Conservation (phyloP, 2,113 vertebrate species). For the Sylvia atricapilla region DNA sequence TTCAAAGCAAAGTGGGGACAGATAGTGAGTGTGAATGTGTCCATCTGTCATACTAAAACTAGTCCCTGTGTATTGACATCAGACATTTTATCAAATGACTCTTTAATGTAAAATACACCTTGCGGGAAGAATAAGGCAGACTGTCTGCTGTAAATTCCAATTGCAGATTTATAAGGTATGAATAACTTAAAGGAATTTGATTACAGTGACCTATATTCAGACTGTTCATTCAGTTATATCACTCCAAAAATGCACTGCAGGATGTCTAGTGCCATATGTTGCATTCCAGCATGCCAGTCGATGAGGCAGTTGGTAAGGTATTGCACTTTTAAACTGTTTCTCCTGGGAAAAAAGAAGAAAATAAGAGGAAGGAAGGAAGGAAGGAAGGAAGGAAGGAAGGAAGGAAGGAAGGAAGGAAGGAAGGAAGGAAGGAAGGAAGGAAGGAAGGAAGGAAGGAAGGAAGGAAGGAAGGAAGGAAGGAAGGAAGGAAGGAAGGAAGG, state of each 20-base stretch:
- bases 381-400: no score
- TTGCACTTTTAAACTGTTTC: background rate
- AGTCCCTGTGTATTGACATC: background rate
- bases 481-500: no score
- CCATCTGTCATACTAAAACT: background rate
- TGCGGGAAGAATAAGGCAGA: background rate
- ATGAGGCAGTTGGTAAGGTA: background rate
- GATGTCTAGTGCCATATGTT: background rate
- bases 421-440: no score
- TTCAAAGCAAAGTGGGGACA: background rate
- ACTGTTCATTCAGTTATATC: background rate
- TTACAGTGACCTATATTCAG: background rate
- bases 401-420: no score
- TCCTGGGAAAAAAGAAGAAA: background rate
- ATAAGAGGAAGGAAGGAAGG: no score
- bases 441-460: no score
- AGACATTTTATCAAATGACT: background rate
- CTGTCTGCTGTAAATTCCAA: background rate
- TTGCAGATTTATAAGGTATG: background rate
- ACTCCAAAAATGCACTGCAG: background rate
- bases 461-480: rapidly evolving
- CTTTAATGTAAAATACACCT: background rate
- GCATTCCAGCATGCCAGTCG: background rate
- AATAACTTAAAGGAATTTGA: background rate
- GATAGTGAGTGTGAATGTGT: background rate